Conservation (phyloP, 2,113 vertebrate species). For the Phalacrocorax pelagicus region DNA sequence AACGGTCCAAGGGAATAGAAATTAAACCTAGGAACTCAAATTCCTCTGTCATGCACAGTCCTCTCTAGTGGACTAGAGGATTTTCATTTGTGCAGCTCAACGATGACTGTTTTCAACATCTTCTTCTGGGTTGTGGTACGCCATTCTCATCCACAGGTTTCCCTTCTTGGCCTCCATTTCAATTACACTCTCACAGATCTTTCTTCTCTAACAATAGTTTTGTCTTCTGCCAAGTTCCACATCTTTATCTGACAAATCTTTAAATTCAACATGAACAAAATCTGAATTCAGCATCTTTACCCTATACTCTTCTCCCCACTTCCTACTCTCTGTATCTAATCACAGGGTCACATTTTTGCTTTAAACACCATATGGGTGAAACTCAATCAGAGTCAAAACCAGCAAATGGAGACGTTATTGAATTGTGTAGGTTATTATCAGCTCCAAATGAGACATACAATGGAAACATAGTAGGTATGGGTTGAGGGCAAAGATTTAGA, state of each 20-base stretch:
- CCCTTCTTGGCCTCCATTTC: neutral
- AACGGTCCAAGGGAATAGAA: neutral
- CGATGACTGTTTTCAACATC: neutral
- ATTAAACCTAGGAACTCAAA: neutral
- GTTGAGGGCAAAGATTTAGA: neutral
- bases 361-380: neutral
- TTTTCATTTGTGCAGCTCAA: neutral
- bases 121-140: neutral
- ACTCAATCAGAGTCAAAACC: neutral
- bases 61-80: neutral
- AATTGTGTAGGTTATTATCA: neutral
- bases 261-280: neutral
- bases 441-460: neutral
- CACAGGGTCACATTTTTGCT: neutral
- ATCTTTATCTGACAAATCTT: neutral
- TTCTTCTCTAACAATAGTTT: neutral
- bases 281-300: neutral
- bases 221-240: neutral
- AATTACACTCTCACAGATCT: fast-evolving
- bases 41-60: neutral
- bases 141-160: neutral
- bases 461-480: neutral
- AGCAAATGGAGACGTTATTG: neutral
- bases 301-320: neutral
- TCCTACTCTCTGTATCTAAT: neutral